These are phyloP conservation scores for Drosophila kanekoi DNA, from an alignment of 2,888 invertebrate species.

Conservation along the genomic window DNA sequence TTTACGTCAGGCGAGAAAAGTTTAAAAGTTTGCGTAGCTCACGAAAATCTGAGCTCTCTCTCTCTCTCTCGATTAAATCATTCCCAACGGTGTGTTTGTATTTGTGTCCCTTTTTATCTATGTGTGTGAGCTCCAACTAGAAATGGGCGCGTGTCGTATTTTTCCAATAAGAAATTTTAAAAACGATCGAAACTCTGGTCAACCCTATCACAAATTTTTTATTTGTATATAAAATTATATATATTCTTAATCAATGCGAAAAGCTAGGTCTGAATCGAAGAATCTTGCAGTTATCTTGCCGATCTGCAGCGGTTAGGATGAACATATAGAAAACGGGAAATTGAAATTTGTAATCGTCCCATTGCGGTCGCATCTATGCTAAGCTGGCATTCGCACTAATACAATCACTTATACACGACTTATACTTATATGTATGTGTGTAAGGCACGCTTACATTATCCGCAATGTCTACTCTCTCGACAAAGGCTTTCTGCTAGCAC, in stretches of 20 bases:
- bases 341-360: too few relatives aligned
- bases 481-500: too few relatives aligned
- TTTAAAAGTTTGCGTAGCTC: conserved; percentile 47
- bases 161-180: background rate
- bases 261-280: background rate
- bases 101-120: background rate
- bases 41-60: conserved; percentile 43
- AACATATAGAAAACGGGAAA: too few relatives aligned
- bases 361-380: too few relatives aligned
- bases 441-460: too few relatives aligned
- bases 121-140: background rate
- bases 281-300: too few relatives aligned
- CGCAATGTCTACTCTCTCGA: too few relatives aligned
- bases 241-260: too few relatives aligned
- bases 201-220: too few relatives aligned
- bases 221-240: too few relatives aligned
- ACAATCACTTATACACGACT: background rate
- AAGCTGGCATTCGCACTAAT: background rate
- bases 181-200: background rate
- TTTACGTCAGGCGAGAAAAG: conserved; percentile 28
- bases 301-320: too few relatives aligned
- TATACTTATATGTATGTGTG: too few relatives aligned
- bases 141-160: background rate
- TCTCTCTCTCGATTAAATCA: conserved; percentile 19
- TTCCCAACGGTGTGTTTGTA: background rate